These are phyloP conservation scores for Odontamblyopus rebecca DNA, from an alignment of 2,797 vertebrate genomes.

Conservation along the genomic window DNA sequence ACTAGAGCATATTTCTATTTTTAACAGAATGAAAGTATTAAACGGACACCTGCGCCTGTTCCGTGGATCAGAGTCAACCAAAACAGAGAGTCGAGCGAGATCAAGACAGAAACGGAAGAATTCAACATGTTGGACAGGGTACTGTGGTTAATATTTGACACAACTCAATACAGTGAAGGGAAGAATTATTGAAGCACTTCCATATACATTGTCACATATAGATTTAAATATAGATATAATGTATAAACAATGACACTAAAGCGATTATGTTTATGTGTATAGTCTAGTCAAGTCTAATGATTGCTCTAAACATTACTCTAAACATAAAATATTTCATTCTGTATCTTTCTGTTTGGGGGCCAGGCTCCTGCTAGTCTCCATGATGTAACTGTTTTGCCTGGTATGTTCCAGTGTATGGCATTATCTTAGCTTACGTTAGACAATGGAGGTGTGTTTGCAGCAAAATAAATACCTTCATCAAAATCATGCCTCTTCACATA, in stretches of 20 bases:
- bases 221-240: background rate
- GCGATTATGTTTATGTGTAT: background rate
- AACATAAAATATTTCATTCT: background rate
- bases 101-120: slow-evolving; percentile 59
- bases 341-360: background rate
- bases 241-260: background rate
- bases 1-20: background rate
- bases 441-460: no score
- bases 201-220: background rate
- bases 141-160: slow-evolving; percentile 10
- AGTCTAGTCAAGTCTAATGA: background rate
- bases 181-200: background rate
- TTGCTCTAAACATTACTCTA: background rate
- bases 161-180: background rate
- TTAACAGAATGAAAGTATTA: slow-evolving; percentile 51
- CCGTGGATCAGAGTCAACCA: slow-evolving; percentile 72
- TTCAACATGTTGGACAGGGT: slow-evolving; percentile 73
- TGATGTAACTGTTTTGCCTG: background rate
- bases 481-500: no score
- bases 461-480: no score
- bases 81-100: slow-evolving; percentile 59
- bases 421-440: no score
- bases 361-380: background rate
- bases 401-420: no score
- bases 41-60: slow-evolving; percentile 65